Percentiles rank a stretch among this genome's conserved stretches.
phyloP scores from a whole-genome alignment of 2,797 vertebrate genomes.

The Lepus oiostolus region DNA sequence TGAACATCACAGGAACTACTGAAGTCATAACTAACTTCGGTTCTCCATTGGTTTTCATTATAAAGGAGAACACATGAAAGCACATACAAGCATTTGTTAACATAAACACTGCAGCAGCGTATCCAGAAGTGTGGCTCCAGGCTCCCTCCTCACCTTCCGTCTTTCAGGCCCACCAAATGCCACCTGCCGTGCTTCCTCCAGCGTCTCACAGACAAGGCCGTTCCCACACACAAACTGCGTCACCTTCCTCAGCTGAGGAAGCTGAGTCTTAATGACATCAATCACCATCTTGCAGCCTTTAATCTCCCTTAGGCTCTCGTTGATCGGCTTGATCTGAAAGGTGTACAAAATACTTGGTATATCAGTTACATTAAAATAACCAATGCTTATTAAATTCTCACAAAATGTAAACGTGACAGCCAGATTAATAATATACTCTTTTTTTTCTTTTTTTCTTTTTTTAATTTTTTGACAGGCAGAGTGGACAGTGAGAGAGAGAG shows the following conservation, averaged over 20 bases:
- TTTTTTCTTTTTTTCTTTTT: too few species aligned
- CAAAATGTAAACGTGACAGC: not conserved
- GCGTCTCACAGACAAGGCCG: conserved; percentile 94
- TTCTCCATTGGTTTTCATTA: not conserved
- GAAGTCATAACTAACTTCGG: not conserved
- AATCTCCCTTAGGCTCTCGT: conserved; percentile 94
- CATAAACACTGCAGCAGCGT: not conserved
- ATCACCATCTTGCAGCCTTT: conserved; percentile 94
- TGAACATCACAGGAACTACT: not conserved
- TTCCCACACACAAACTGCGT: conserved; percentile 97
- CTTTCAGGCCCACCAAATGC: conserved; percentile 93
- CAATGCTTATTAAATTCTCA: conserved; percentile 19
- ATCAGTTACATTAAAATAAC: not conserved
- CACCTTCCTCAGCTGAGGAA: conserved; percentile 91
- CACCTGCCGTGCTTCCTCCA: conserved; percentile 92
- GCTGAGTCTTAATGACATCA: conserved; percentile 93
- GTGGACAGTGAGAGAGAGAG: too few species aligned
- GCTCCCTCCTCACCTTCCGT: conserved; percentile 90
- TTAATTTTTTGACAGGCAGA: too few species aligned
- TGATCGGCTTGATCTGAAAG: conserved; percentile 93
- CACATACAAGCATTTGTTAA: not conserved
- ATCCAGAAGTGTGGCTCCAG: not conserved
- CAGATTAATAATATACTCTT: not conserved
- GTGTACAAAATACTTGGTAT: conserved; percentile 32
- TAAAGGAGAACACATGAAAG: not conserved